These are phyloP conservation scores for Hecatera dysodea DNA, from an alignment of 2,888 invertebrate species.

Conservation along the genomic window DNA sequence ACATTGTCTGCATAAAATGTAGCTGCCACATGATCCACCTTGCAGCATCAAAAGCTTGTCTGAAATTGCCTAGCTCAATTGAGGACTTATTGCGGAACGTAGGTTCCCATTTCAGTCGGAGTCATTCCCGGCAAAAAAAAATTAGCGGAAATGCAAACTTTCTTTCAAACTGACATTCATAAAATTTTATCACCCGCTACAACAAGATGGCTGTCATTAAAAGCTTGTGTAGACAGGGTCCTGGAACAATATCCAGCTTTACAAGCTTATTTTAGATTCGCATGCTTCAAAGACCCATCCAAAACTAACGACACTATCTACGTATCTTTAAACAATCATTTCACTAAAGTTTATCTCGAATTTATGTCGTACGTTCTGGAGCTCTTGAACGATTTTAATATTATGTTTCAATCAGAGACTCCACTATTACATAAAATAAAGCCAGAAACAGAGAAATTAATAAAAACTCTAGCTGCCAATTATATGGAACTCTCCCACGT, in stretches of 20 bases:
- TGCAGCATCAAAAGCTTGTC: too few relatives aligned
- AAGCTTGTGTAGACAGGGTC: conserved; percentile 6
- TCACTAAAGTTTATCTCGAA: conserved; percentile 8
- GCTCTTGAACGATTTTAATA: conserved; percentile 12
- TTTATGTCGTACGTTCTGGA: conserved; percentile 6
- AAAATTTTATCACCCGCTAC: conserved; percentile 7
- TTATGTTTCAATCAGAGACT: conserved; percentile 18
- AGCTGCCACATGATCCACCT: too few relatives aligned
- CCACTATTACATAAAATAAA: conserved; percentile 11
- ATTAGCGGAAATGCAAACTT: too few relatives aligned
- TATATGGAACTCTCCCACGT: neutral
- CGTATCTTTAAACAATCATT: conserved; percentile 10
- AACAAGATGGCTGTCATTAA: conserved; percentile 17
- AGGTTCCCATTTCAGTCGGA: too few relatives aligned
- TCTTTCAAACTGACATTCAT: neutral
- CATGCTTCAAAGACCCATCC: conserved; percentile 16
- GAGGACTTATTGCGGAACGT: too few relatives aligned
- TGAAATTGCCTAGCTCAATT: too few relatives aligned
- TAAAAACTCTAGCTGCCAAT: conserved; percentile 14
- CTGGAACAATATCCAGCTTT: conserved; percentile 14
- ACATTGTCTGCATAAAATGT: too few relatives aligned
- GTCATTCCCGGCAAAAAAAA: too few relatives aligned
- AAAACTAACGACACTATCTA: conserved; percentile 11
- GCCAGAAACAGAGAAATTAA: neutral
- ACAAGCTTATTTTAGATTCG: conserved; percentile 11